phyloP scores from a whole-genome alignment of 2,113 vertebrate genomes.

The Paraplagusia blochii region DNA sequence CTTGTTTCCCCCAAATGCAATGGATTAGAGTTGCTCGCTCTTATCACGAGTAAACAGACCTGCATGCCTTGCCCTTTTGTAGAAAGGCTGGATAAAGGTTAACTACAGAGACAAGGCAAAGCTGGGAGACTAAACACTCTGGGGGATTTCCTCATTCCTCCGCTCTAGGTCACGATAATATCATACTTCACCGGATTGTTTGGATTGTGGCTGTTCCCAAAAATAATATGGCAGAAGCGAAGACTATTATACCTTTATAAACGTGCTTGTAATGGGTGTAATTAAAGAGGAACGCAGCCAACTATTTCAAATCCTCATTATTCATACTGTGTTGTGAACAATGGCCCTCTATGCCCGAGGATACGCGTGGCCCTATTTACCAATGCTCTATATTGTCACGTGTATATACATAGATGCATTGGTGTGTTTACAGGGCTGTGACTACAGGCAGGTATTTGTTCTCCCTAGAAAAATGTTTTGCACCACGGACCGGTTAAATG shows the following conservation, averaged over 20 bases:
- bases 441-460: neutral
- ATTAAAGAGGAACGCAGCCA: constrained; percentile 6
- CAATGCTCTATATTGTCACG: neutral
- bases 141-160: constrained; percentile 68
- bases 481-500: no score
- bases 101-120: constrained; percentile 64
- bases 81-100: constrained; percentile 65
- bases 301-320: constrained; percentile 9
- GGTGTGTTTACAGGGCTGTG: neutral
- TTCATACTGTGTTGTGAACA: constrained; percentile 24
- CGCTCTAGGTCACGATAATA: constrained; percentile 44
- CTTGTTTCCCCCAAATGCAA: constrained; percentile 9
- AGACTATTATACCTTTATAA: constrained; percentile 10
- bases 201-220: constrained; percentile 14
- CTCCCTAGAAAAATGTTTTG: no score
- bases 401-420: neutral
- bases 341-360: constrained; percentile 16
- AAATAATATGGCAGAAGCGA: constrained; percentile 1
- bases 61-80: constrained; percentile 40
- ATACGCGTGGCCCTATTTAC: constrained; percentile 11
- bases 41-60: constrained; percentile 65
- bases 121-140: constrained; percentile 49
- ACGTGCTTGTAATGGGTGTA: constrained; percentile 22
- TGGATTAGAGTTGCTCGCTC: constrained; percentile 40
- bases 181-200: constrained; percentile 42